These are phyloP conservation scores for Dolichotis patagonum DNA, from an alignment of 2,113 vertebrate genomes.

Conservation along the genomic window DNA sequence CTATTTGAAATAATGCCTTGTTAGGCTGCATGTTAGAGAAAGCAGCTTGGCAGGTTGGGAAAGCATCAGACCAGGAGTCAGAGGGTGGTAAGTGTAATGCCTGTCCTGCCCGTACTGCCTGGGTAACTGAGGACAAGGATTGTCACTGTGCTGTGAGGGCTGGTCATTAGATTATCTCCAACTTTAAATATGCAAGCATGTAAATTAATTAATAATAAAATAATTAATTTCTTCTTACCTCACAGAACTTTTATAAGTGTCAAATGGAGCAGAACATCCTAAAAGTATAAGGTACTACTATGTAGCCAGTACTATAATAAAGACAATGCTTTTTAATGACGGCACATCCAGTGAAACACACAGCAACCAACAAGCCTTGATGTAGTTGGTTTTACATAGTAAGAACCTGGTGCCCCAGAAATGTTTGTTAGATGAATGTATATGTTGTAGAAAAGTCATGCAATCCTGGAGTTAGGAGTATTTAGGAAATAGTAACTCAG, in stretches of 20 bases:
- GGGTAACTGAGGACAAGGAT: neutral
- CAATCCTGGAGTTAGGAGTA: neutral
- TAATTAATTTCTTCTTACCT: neutral
- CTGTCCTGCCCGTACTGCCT: neutral
- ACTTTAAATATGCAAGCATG: neutral
- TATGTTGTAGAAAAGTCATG: neutral
- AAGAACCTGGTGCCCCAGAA: neutral
- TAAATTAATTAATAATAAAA: neutral
- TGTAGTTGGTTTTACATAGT: neutral
- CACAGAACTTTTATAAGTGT: neutral
- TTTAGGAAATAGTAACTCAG: neutral
- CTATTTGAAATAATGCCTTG: neutral
- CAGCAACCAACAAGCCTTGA: neutral
- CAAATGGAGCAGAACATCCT: neutral
- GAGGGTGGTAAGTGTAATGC: neutral
- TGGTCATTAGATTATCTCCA: neutral
- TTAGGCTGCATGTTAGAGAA: neutral
- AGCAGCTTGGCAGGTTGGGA: neutral
- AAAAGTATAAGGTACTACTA: neutral
- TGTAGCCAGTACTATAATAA: neutral
- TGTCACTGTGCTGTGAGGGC: neutral
- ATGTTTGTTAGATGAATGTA: neutral
- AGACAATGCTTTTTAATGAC: constrained; percentile 42
- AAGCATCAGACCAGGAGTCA: neutral
- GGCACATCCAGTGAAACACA: neutral